Conservation (phyloP, 2,888 invertebrate genomes). For the Hirtodrosophila duncani region DNA sequence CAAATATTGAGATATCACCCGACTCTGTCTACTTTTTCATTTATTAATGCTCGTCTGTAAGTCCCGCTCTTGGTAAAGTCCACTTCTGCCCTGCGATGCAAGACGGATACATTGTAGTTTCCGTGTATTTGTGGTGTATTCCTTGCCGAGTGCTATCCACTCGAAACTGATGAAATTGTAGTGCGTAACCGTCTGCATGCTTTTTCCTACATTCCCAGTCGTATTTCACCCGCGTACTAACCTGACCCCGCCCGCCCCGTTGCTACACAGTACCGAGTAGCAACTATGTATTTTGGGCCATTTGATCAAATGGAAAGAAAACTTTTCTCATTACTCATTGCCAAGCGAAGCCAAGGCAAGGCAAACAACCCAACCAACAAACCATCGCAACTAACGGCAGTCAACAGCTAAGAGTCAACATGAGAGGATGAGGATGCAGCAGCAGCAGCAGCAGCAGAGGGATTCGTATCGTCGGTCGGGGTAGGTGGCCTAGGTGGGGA, state of each 20-base stretch:
- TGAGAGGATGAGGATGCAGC: neutral
- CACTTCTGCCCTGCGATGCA: too few relatives aligned
- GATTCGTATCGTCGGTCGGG: neutral
- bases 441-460: neutral
- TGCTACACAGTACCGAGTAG: constrained; percentile 3
- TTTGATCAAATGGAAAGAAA: constrained; percentile 68
- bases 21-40: too few relatives aligned
- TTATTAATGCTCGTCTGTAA: too few relatives aligned
- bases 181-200: constrained; percentile 53
- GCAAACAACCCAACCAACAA: constrained; percentile 57
- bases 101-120: too few relatives aligned
- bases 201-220: too few relatives aligned
- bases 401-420: constrained; percentile 68
- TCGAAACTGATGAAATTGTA: constrained; percentile 43
- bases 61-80: too few relatives aligned
- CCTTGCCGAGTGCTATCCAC: constrained; percentile 8
- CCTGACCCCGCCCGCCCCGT: constrained; percentile 13
- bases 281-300: constrained; percentile 60
- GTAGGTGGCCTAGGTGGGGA: constrained; percentile 36
- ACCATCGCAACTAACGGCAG: constrained; percentile 61
- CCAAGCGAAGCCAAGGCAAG: constrained; percentile 44
- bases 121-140: constrained; percentile 8
- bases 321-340: constrained; percentile 74
- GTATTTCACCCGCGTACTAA: neutral
- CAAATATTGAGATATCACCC: too few relatives aligned